These are phyloP conservation scores for Falco rusticolus DNA, from an alignment of 2,797 vertebrate species.

Conservation along the genomic window DNA sequence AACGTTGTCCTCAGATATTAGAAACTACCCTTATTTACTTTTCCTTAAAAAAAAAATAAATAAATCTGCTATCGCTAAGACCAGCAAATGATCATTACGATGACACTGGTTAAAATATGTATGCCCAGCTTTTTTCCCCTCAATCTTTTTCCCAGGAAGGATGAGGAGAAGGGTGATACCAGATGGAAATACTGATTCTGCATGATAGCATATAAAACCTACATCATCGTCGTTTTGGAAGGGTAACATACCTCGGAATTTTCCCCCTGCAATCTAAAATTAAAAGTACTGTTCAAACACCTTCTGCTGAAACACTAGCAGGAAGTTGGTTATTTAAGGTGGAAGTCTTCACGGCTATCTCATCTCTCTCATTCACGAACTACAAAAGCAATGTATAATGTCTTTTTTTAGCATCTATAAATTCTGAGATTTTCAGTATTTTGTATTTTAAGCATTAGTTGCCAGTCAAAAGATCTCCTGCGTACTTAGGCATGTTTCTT, in stretches of 20 bases:
- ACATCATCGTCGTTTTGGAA: not conserved
- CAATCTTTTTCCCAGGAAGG: not conserved
- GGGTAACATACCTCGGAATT: not conserved
- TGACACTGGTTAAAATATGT: not conserved
- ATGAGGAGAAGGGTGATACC: not conserved
- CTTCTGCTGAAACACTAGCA: not conserved
- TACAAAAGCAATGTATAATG: not conserved
- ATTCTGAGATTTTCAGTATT: constrained; percentile 50
- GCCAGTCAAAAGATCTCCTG: constrained; percentile 20
- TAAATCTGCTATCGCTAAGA: not conserved
- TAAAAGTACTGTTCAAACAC: constrained; percentile 1
- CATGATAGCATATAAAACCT: not conserved
- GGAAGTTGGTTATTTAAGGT: not conserved
- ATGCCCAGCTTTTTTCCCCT: not conserved
- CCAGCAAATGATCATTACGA: not conserved
- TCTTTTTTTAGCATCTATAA: constrained; percentile 44
- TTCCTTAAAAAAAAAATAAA: not conserved
- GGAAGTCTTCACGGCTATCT: not conserved
- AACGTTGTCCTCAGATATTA: not conserved
- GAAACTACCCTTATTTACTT: not conserved
- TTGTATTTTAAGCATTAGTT: constrained; percentile 49
- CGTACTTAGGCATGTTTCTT: constrained; percentile 38
- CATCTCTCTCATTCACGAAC: not conserved
- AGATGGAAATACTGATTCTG: not conserved
- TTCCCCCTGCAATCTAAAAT: not conserved